These are phyloP conservation scores for Phorcus lineatus DNA, from an alignment of 2,888 invertebrate species.

Conservation along the genomic window DNA sequence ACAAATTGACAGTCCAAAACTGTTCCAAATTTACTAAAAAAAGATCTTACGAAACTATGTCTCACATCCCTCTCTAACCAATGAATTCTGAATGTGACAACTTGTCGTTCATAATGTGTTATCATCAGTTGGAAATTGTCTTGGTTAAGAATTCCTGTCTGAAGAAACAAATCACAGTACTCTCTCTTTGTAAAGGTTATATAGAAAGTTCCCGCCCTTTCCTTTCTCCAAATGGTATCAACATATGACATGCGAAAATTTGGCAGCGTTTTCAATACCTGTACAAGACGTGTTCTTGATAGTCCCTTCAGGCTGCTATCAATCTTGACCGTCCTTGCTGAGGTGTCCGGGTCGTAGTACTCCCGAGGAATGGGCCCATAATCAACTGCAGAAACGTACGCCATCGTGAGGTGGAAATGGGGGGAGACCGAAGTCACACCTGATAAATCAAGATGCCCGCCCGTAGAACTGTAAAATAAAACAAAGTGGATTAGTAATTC, in stretches of 20 bases:
- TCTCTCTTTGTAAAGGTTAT: not conserved
- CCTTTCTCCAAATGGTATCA: not conserved
- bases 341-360: not conserved
- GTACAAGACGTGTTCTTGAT: too few species aligned
- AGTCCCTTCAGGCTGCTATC: not conserved
- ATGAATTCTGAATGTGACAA: not conserved
- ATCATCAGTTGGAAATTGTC: not conserved
- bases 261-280: too few species aligned
- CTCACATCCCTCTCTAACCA: not conserved
- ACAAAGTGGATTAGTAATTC: not conserved
- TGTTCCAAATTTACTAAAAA: not conserved
- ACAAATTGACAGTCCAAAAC: not conserved
- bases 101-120: not conserved
- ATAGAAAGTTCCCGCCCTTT: not conserved
- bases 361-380: not conserved
- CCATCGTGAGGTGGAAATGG: not conserved
- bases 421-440: not conserved
- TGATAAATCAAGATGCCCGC: not conserved
- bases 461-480: not conserved
- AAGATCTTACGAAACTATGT: not conserved
- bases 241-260: too few species aligned
- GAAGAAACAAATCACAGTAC: not conserved
- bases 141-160: not conserved
- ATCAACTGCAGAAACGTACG: not conserved
- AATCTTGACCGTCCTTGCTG: not conserved